Evolutionary conservation across 2,797 vertebrate species (phyloP).

Genomic region (Bovichtus variegatus): DNA sequence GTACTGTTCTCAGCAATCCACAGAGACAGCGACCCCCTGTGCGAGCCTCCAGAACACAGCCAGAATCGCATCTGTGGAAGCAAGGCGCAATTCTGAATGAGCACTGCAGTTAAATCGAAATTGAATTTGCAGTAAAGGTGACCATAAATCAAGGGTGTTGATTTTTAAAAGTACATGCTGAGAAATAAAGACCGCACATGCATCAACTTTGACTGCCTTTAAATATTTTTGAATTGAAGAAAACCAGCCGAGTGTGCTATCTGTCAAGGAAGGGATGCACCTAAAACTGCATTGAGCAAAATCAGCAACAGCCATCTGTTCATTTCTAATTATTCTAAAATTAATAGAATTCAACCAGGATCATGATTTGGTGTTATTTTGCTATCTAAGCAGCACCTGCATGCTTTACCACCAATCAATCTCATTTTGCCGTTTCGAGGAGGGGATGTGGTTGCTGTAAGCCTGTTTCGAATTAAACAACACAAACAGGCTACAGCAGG

Average conservation of each 20-base stretch:
- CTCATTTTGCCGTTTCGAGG: constrained; percentile 43
- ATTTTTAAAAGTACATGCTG: not conserved
- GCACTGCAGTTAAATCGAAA: not conserved
- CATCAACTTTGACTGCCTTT: not conserved
- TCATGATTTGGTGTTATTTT: constrained; percentile 53
- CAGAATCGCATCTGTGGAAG: constrained; percentile 90
- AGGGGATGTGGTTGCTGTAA: constrained; percentile 34
- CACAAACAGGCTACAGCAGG: constrained; percentile 20
- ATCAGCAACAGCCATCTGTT: constrained; percentile 63
- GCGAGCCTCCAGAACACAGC: constrained; percentile 87
- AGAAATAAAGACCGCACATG: not conserved
- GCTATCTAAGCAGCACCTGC: constrained; percentile 23
- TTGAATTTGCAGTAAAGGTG: not conserved
- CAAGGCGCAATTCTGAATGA: not conserved
- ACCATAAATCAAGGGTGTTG: not conserved
- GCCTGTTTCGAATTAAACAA: constrained; percentile 44
- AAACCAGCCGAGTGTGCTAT: constrained; percentile 30
- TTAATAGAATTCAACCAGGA: constrained; percentile 65
- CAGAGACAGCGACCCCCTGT: constrained; percentile 89
- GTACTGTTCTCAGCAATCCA: constrained; percentile 93
- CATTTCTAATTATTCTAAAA: constrained; percentile 59
- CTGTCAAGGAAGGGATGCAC: constrained; percentile 24
- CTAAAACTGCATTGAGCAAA: constrained; percentile 50
- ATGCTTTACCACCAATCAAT: constrained; percentile 53
- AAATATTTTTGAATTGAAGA: constrained; percentile 19